These are phyloP conservation scores for Fringilla coelebs DNA, from an alignment of 2,797 vertebrate genomes.

Conservation along the genomic window DNA sequence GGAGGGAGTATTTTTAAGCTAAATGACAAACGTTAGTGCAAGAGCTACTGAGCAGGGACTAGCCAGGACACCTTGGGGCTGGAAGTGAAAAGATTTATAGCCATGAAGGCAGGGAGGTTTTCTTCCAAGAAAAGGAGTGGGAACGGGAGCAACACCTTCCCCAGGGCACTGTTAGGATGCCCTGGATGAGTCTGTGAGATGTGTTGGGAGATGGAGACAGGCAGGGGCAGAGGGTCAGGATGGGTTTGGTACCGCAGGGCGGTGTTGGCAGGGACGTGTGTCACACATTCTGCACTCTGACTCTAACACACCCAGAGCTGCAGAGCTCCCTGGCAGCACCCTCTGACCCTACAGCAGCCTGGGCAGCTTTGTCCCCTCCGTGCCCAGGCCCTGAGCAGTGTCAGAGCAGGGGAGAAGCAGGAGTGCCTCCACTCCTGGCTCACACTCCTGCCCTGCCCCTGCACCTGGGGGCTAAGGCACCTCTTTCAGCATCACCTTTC, in stretches of 20 bases:
- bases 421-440: not conserved
- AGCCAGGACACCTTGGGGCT: not conserved
- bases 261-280: not conserved
- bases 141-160: not conserved
- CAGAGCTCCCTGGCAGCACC: not conserved
- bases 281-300: rapidly evolving
- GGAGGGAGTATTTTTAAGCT: not conserved
- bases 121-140: not conserved
- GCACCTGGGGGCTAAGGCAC: not conserved
- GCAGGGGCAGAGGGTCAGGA: not conserved
- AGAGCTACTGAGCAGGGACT: not conserved
- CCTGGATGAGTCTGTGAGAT: not conserved
- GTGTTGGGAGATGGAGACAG: not conserved
- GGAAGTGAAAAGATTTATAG: not conserved
- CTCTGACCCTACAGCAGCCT: not conserved
- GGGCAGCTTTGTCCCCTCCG: not conserved
- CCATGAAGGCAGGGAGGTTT: not conserved
- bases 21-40: not conserved
- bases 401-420: not conserved
- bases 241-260: not conserved
- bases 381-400: rapidly evolving
- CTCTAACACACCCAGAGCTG: not conserved
- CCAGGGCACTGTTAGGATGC: not conserved
- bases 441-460: not conserved
- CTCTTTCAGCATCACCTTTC: not conserved